A percentile compares a stretch with the other conserved stretches of the same genome.
Evolutionary conservation across 2,113 vertebrate species (phyloP).

Genomic region (Hydrolagus affinis): DNA sequence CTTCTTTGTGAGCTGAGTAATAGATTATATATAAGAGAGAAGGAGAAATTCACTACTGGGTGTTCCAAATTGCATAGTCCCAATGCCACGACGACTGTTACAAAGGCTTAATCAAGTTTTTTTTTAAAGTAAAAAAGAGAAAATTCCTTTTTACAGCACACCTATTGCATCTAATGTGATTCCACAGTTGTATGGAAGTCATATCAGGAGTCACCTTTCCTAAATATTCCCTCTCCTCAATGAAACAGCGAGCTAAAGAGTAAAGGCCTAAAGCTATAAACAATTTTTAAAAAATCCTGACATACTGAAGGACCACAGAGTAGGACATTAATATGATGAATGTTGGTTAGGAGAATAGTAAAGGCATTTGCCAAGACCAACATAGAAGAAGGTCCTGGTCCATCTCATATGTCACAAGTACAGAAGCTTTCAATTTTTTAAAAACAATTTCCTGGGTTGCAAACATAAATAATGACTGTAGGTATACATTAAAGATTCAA

Average conservation of each 20-base stretch:
- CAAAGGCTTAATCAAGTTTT: background rate
- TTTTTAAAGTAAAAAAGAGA: background rate
- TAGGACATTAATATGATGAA: background rate
- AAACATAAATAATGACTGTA: background rate
- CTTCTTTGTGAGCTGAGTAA: background rate
- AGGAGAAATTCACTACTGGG: background rate
- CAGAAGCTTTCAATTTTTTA: background rate
- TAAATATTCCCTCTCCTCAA: background rate
- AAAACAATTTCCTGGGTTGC: background rate
- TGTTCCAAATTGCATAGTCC: background rate
- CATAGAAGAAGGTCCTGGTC: background rate
- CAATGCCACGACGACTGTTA: no score
- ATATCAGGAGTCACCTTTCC: background rate
- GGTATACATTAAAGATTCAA: conserved; percentile 1
- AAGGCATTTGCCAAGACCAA: background rate
- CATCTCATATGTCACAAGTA: background rate
- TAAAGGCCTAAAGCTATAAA: background rate
- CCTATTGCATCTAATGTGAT: background rate
- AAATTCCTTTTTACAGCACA: no score
- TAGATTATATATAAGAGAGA: background rate
- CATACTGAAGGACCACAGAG: background rate
- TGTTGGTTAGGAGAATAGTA: background rate
- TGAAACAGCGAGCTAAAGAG: background rate
- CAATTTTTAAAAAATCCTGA: background rate
- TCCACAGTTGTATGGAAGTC: background rate